Evolutionary conservation across 2,113 vertebrate species (phyloP), one percentile per base, ranked within the genome.

Genomic region (Chauna torquata): DNA sequence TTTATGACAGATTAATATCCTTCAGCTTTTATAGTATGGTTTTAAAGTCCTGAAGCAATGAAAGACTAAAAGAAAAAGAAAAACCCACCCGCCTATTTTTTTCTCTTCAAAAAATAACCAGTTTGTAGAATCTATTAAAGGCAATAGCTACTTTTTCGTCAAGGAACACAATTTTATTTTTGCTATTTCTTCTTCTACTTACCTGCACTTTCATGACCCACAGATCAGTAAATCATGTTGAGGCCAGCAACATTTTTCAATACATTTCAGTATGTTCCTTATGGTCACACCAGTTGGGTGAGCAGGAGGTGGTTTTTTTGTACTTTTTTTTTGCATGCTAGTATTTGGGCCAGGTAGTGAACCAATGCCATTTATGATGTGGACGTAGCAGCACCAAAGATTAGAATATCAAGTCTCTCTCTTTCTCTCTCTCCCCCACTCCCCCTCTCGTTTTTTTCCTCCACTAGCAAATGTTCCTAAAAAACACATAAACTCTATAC

Each of bases 1-100:
- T 96, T 96, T 95, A 86, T 96, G 97, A 95, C 93, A 95, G 96
- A 97, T 93, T 95, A 96, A 97, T 97, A 97, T 90, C 90, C 84
- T 82, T 42, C 78, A 97, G 84, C 76, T 96, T 90, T 98, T 96
- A 95, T 82, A 90, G 88, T 85, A 96, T 30, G 64, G 64, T 90
- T 98, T 95, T 94, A 94, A 96, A 91, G 84, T 72, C 87, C 50
- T 88, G 52, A 94, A 97, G 95, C 87, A 98, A 94, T 28, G 50
- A 94, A 96, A 93, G 88, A 95, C 71, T 84, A 64, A 95, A 92
- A 97, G 49, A 80, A 93, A 83, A 81, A 68, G 16, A 27, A 58
- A 57, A 52, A 28, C 1, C 1, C 11, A 34, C 15, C 3, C 4
- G 7, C 24, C 6, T 50, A 61, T 92, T 94, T 82, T 69, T 18